Conservation (phyloP, 2,888 invertebrate genomes). For the Willowsia nigromaculata region DNA sequence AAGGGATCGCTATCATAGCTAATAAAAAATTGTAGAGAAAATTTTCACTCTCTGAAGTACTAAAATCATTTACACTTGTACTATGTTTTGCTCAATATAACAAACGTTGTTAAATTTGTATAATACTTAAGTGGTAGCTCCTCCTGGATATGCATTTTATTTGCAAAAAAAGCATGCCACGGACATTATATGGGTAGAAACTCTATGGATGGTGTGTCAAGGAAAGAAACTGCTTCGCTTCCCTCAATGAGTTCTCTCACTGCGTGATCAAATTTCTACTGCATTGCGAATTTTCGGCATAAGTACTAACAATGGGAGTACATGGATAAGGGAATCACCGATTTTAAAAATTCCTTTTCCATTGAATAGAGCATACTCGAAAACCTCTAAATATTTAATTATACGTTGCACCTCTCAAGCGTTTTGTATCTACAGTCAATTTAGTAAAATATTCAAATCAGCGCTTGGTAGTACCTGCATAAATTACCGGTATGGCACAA, state of each 20-base stretch:
- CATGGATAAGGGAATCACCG: no score
- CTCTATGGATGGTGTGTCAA: slow-evolving; percentile 32
- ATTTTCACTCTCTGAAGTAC: not conserved
- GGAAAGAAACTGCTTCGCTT: slow-evolving; percentile 23
- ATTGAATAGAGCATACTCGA: no score
- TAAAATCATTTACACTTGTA: not conserved
- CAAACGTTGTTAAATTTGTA: not conserved
- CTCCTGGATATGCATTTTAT: not conserved
- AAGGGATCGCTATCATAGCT: not conserved
- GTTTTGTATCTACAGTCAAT: no score
- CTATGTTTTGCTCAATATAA: not conserved
- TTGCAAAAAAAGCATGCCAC: slow-evolving; percentile 1
- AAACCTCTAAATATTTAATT: no score
- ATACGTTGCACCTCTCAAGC: no score
- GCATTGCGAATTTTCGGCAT: slow-evolving; percentile 60
- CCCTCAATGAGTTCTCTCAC: not conserved
- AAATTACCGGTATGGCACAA: no score
- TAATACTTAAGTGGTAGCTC: not conserved
- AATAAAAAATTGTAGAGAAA: not conserved
- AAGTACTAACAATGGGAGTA: no score
- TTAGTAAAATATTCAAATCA: no score
- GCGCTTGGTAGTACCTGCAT: no score
- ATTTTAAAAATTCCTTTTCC: no score
- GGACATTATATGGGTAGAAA: not conserved
- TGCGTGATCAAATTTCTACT: slow-evolving; percentile 53